These are phyloP conservation scores for Drosophila hawaiiensis DNA, from an alignment of 2,888 invertebrate genomes.

Conservation along the genomic window DNA sequence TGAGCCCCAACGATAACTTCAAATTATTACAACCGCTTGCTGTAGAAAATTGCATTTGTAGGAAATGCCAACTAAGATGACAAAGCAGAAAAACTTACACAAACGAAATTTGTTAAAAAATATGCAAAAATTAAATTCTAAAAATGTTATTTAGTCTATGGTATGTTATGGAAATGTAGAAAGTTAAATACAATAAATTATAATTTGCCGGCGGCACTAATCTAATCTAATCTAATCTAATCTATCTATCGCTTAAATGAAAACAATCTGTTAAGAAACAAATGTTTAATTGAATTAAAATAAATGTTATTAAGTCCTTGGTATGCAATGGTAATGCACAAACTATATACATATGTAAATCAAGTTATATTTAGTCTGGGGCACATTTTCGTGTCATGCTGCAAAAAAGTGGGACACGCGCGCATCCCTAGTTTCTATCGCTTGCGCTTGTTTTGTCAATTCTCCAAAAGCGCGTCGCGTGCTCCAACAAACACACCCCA, in stretches of 20 bases:
- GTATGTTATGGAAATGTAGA: neutral
- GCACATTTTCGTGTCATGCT: neutral
- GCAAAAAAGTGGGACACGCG: neutral
- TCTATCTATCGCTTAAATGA: neutral
- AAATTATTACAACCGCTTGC: neutral
- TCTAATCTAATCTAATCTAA: neutral
- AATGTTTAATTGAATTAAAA: neutral
- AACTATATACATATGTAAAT: neutral
- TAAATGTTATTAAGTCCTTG: neutral
- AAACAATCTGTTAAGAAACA: neutral
- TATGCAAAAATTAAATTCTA: neutral
- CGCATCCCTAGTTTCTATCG: constrained; percentile 44
- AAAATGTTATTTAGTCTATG: neutral
- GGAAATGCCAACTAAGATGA: neutral
- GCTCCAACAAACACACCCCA: constrained; percentile 61
- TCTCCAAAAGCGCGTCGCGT: constrained; percentile 75
- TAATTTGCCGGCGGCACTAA: neutral
- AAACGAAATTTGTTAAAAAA: neutral
- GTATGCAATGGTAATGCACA: neutral
- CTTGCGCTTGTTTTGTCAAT: constrained; percentile 75
- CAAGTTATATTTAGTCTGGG: neutral
- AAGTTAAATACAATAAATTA: neutral
- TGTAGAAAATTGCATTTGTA: neutral
- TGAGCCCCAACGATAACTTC: neutral
- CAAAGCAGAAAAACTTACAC: neutral